These are phyloP conservation scores for Galeruca laticollis DNA, from an alignment of 2,888 invertebrate genomes.

Conservation along the genomic window DNA sequence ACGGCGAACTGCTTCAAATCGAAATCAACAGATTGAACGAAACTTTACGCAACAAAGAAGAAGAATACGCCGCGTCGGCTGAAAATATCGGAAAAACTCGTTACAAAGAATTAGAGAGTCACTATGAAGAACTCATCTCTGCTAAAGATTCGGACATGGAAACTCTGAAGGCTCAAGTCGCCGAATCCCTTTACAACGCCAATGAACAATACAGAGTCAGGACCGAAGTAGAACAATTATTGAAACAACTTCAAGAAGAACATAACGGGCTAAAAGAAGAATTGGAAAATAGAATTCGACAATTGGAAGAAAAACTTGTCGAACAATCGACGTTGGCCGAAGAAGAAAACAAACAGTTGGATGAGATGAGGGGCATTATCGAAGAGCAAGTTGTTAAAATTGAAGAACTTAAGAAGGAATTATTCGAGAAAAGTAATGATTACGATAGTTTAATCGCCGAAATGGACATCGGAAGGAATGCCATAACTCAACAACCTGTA, in stretches of 20 bases:
- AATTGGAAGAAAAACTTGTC: slow-evolving; percentile 68
- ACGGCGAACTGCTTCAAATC: slow-evolving; percentile 43
- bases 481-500: slow-evolving; percentile 48
- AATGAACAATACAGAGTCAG: slow-evolving; percentile 22
- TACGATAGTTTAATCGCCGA: slow-evolving; percentile 68
- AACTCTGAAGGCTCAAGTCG: slow-evolving; percentile 54
- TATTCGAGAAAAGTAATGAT: slow-evolving; percentile 73
- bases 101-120: slow-evolving; percentile 50
- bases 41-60: slow-evolving; percentile 42
- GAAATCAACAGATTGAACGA: slow-evolving; percentile 45
- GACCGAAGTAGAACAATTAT: slow-evolving; percentile 36
- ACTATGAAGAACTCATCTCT: slow-evolving; percentile 56
- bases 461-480: slow-evolving; percentile 58
- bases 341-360: slow-evolving; percentile 70
- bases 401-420: slow-evolving; percentile 77
- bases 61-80: slow-evolving; percentile 43
- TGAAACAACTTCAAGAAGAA: slow-evolving; percentile 20
- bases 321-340: slow-evolving; percentile 70
- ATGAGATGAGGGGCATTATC: slow-evolving; percentile 73
- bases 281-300: slow-evolving; percentile 29
- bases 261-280: neutral
- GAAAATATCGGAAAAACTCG: slow-evolving; percentile 46
- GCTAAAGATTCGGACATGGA: slow-evolving; percentile 59
- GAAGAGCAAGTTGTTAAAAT: slow-evolving; percentile 81
- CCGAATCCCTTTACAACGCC: slow-evolving; percentile 43